Conservation (phyloP, 2,113 vertebrate genomes). For the Vimba vimba region DNA sequence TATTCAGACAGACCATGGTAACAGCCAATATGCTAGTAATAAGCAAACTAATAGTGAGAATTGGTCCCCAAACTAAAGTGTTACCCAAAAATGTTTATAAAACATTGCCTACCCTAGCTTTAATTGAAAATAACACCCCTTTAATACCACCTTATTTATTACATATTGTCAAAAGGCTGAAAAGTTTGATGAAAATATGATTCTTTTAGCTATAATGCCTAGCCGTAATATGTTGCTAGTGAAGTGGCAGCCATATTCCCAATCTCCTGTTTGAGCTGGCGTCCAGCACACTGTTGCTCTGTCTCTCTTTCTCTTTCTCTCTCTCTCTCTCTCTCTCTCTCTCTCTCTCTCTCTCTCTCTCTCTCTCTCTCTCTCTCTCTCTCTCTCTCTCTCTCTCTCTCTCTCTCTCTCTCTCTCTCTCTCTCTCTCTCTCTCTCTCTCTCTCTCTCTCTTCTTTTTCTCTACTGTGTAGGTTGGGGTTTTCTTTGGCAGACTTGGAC, state of each 20-base stretch:
- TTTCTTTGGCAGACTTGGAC: constrained; percentile 90
- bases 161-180: background rate
- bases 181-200: background rate
- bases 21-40: too few relatives aligned
- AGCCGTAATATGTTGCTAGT: background rate
- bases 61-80: too few relatives aligned
- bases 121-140: too few relatives aligned
- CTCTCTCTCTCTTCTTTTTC: constrained; percentile 63
- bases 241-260: constrained; percentile 21
- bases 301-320: background rate
- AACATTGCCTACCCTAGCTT: too few relatives aligned
- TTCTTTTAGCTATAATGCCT: background rate
- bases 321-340: background rate
- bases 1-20: too few relatives aligned
- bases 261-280: constrained; percentile 1
- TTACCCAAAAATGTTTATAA: too few relatives aligned
- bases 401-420: background rate
- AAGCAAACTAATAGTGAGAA: too few relatives aligned
- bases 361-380: background rate
- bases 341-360: background rate
- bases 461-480: constrained; percentile 72
- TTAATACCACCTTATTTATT: too few relatives aligned
- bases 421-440: background rate
- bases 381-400: background rate
- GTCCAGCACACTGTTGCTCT: background rate